Base-by-base conservation (phyloP, 2,888 invertebrate species). In the Noctua pronuba region DNA sequence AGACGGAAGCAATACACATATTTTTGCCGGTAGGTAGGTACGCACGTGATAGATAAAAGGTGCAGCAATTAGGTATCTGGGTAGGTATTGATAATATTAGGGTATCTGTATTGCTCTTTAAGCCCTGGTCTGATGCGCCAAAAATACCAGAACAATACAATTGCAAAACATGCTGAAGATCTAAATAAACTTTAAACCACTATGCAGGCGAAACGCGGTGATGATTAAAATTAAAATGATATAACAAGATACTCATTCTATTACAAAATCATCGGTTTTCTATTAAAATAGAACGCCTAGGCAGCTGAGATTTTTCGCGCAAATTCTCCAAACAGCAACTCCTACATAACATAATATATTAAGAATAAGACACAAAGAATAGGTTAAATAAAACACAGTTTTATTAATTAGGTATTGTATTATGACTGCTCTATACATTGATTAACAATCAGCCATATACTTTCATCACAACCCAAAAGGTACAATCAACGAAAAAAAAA, bases 381-480 rank as follows among this genome's bases (percentile, higher is more conserved):
- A 60, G 35, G 52, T n/a, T 31, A 6, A 65, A 65, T 82, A 82
- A 88, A 89, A 85, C 69, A 44, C 67, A 46, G 78, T 81, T 77
- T 74, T 88, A 88, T 90, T 88, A 88, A 88, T 83, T 85, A 83
- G 72, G 86, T 85, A 89, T 85, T 92, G 91, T 92, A 90, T 90
- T 91, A 89, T 90, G 91, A 92, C 92, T 89, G 91, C 75, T 90
- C 90, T 93, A 94, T 92, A 93, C 90, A 93, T 91, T 89, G 91
- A 90, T 89, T 92, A 94, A 94, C 92, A 95, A 94, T 93, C 92
- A 93, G 93, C 92, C 92, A 92, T 93, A 91, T 90, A 90, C 90
- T 87, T 89, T 89, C n/a, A 91, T 95, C 95, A 95, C 95, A 96
- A 95, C 95, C 94, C 90, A 94, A 93, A 94, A 90, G 85, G 77